A percentile compares a stretch with the other conserved stretches of the same genome.
phyloP scores from a whole-genome alignment of 2,888 invertebrate species.

The Pseudoips prasinana region DNA sequence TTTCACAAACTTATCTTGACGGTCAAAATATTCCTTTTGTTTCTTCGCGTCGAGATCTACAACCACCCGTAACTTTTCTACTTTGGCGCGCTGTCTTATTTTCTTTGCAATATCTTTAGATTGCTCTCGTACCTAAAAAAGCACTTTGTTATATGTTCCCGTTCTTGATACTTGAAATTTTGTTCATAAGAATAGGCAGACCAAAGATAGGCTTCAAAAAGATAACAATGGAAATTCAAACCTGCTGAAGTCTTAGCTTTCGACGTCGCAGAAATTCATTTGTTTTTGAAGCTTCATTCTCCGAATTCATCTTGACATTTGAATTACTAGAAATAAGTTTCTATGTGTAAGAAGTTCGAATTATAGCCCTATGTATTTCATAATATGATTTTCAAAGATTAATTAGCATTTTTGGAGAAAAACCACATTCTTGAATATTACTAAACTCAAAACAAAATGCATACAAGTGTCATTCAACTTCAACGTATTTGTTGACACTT shows the following conservation, averaged over 20 bases:
- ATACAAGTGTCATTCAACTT: constrained; percentile 17
- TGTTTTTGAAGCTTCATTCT: constrained; percentile 66
- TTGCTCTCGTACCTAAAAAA: constrained; percentile 75
- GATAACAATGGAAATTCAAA: constrained; percentile 45
- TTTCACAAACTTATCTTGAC: constrained; percentile 64
- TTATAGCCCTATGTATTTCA: no score
- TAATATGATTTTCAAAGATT: no score
- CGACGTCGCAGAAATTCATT: constrained; percentile 73
- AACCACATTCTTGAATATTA: no score
- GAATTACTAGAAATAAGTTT: constrained; percentile 21
- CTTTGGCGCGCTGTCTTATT: constrained; percentile 68
- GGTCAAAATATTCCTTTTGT: constrained; percentile 60
- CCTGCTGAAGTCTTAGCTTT: constrained; percentile 75
- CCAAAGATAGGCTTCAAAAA: constrained; percentile 8
- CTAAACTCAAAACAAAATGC: constrained; percentile 13
- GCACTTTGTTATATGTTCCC: constrained; percentile 16
- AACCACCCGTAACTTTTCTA: constrained; percentile 60
- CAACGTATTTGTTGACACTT: constrained; percentile 28
- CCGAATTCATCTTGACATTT: constrained; percentile 66
- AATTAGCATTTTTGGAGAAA: no score
- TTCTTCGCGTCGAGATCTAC: constrained; percentile 55
- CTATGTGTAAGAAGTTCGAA: constrained; percentile 3
- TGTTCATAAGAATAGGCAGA: constrained; percentile 5
- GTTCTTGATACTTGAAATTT: constrained; percentile 23
- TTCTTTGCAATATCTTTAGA: constrained; percentile 76